phyloP scores from a whole-genome alignment of 2,113 vertebrate genomes.

The Percopsis transmontana region DNA sequence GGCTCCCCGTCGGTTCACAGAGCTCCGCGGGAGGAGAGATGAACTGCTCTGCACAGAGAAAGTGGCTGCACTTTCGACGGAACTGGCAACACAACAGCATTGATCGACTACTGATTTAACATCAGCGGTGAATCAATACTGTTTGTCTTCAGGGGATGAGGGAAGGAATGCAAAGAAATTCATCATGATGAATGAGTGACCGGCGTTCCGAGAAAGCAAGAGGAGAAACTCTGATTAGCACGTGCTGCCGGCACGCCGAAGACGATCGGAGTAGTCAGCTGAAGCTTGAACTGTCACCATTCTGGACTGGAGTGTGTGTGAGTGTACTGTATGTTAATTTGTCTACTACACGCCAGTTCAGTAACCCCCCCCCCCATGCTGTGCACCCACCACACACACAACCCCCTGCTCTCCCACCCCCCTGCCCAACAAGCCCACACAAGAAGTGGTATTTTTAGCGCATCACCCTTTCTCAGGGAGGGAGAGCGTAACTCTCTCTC shows the following conservation, averaged over 20 bases:
- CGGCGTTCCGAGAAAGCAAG: conserved; percentile 44
- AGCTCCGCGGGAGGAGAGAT: conserved; percentile 27
- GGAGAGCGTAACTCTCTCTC: conserved; percentile 76
- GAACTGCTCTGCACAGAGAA: conserved; percentile 16
- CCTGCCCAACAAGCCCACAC: conserved; percentile 70
- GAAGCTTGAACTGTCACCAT: too few species aligned
- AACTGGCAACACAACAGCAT: conserved; percentile 32
- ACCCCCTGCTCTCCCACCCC: conserved; percentile 22
- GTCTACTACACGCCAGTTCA: conserved; percentile 55
- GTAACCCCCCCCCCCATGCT: conserved; percentile 55
- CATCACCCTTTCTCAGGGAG: conserved; percentile 77
- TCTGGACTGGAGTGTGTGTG: too few species aligned
- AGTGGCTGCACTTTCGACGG: conserved; percentile 28
- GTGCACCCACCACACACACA: conserved; percentile 38
- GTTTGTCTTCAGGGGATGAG: not conserved
- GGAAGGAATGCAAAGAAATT: conserved; percentile 3
- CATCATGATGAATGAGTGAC: conserved; percentile 30
- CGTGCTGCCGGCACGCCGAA: conserved; percentile 1
- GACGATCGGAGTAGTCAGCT: conserved; percentile 24
- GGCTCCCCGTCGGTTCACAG: conserved; percentile 5
- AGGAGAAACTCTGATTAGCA: conserved; percentile 40
- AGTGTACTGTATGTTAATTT: not conserved
- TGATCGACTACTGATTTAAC: conserved; percentile 61
- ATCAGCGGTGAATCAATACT: too few species aligned
- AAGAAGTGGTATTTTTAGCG: conserved; percentile 78